A percentile compares a stretch with the other conserved stretches of the same genome.
Conservation (phyloP, 35 echinoderm and acorn worm genomes). For the Amphiura filiformis region DNA sequence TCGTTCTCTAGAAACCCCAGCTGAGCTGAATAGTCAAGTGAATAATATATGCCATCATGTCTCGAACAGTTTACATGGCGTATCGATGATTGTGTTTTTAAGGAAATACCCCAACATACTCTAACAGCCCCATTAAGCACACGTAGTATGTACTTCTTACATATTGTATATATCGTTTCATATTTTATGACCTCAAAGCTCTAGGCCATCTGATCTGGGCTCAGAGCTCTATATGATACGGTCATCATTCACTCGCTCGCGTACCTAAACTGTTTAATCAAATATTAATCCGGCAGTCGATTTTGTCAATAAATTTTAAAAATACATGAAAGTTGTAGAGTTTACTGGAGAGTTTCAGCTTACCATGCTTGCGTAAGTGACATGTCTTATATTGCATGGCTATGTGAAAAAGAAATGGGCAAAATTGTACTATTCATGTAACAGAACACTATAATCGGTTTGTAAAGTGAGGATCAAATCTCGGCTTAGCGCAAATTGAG, state of each 20-base stretch:
- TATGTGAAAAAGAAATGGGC: neutral
- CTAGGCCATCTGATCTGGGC: neutral
- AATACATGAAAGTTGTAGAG: neutral
- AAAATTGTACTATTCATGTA: neutral
- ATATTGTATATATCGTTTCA: slow-evolving; percentile 3
- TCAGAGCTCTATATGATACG: neutral
- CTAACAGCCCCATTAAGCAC: neutral
- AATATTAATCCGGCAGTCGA: slow-evolving; percentile 3
- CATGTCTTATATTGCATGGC: neutral
- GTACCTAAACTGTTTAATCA: slow-evolving; percentile 6
- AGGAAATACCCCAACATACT: neutral
- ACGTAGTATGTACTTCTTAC: neutral
- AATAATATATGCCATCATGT: neutral
- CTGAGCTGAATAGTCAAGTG: neutral
- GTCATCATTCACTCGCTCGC: neutral
- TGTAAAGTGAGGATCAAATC: slow-evolving; percentile 7
- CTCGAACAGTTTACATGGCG: neutral
- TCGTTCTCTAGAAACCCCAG: too few relatives aligned
- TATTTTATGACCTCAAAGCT: slow-evolving; percentile 5
- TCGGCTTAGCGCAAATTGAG: slow-evolving; percentile 10
- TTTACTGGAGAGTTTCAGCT: neutral
- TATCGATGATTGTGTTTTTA: neutral
- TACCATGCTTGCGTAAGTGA: neutral
- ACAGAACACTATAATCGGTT: slow-evolving; percentile 1
- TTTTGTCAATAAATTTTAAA: slow-evolving; percentile 15